Evolutionary conservation across 1,140 invertebrate genomes (phyloP).

Genomic region (Danaus melanippus): DNA sequence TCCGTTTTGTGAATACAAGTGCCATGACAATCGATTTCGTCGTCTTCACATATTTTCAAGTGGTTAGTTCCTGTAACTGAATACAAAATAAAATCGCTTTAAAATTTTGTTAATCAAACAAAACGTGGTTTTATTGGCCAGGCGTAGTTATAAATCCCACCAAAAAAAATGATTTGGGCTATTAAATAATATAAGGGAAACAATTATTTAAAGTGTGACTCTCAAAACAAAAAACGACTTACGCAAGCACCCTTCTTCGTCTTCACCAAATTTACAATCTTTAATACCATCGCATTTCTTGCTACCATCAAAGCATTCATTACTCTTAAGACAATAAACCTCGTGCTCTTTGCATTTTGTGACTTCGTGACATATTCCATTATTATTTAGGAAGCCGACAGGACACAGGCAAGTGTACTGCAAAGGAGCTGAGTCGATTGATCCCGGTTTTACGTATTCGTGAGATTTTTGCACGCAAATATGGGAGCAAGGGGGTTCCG

Average conservation of each 20-base stretch:
- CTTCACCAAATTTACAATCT: constrained; percentile 79
- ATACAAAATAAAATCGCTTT: too few species aligned
- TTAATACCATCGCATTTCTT: constrained; percentile 80
- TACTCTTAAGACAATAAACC: constrained; percentile 74
- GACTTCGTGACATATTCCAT: constrained; percentile 70
- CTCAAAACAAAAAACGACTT: constrained; percentile 13
- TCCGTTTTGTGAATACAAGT: constrained; percentile 28
- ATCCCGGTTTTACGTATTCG: not conserved
- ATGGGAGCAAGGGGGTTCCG: constrained; percentile 82
- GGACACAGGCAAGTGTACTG: constrained; percentile 76
- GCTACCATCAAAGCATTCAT: constrained; percentile 75
- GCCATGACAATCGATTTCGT: constrained; percentile 30
- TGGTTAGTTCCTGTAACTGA: constrained; percentile 7
- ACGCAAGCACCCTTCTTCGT: constrained; percentile 77
- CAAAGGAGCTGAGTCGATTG: constrained; percentile 7
- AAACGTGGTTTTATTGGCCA: not conserved
- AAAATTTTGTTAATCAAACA: constrained; percentile 1
- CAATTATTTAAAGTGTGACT: too few species aligned
- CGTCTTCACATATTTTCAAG: constrained; percentile 12
- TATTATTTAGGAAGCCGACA: constrained; percentile 65
- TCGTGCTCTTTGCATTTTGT: constrained; percentile 66
- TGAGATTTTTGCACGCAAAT: constrained; percentile 76
- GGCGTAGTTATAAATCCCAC: too few species aligned
- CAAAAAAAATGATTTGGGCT: too few species aligned
- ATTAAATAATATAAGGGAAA: too few species aligned